A percentile compares a stretch with the other conserved stretches of the same genome.
phyloP scores from a whole-genome alignment of 2,888 invertebrate genomes.

The Artemia sinica region DNA sequence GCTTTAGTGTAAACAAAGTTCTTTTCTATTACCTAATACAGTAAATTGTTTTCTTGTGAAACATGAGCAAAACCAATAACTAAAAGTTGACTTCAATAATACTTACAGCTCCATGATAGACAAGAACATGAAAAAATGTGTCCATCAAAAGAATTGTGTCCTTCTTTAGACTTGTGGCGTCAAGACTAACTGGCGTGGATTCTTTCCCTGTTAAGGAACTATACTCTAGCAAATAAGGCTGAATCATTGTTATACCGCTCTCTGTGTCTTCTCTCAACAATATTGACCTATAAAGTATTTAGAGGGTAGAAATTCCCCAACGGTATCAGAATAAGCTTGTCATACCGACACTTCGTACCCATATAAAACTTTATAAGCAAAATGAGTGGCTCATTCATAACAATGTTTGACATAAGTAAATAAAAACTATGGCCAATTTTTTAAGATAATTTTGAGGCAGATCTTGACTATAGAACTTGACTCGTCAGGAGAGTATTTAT shows the following conservation, averaged over 20 bases:
- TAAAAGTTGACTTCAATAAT: conserved; percentile 15
- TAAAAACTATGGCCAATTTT: too few species aligned
- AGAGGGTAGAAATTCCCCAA: too few species aligned
- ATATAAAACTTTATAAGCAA: too few species aligned
- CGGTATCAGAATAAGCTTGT: too few species aligned
- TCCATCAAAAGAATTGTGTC: conserved; percentile 97
- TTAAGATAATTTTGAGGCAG: too few species aligned
- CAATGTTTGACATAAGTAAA: too few species aligned
- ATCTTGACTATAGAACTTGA: too few species aligned
- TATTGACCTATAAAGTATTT: conserved; percentile 53
- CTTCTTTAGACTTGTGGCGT: conserved; percentile 90
- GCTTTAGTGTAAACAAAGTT: too few species aligned
- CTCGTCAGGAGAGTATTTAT: too few species aligned
- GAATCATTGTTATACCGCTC: conserved; percentile 97
- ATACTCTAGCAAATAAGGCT: conserved; percentile 95
- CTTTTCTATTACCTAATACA: too few species aligned
- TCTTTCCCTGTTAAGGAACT: conserved; percentile 56
- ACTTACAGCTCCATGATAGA: conserved; percentile 88
- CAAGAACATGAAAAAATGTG: conserved; percentile 98
- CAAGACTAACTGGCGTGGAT: conserved; percentile 65
- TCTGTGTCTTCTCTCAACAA: conserved; percentile 90
- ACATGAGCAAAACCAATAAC: conserved; percentile 1
- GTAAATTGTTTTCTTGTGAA: neutral
- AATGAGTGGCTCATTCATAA: too few species aligned
- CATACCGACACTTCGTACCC: too few species aligned